Conservation (phyloP, 2,113 vertebrate genomes). For the Neomonachus schauinslandi region DNA sequence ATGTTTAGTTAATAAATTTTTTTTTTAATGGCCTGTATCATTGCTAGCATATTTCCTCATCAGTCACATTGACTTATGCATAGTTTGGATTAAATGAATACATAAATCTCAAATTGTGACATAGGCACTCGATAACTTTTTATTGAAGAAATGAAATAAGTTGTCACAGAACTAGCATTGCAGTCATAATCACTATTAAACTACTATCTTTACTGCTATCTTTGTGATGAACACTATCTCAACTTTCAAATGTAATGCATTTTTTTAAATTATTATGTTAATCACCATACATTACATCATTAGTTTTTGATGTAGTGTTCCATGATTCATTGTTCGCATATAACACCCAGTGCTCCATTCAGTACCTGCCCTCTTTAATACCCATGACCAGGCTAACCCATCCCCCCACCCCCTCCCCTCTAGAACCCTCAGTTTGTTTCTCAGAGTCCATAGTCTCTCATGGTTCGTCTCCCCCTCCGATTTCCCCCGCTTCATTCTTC, state of each 20-base stretch:
- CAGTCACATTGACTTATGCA: background rate
- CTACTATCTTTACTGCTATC: background rate
- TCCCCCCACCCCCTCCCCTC: too few species aligned
- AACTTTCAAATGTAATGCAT: background rate
- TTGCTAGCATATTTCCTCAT: background rate
- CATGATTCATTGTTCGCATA: too few species aligned
- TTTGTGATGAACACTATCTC: background rate
- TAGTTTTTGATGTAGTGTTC: too few species aligned
- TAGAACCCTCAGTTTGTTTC: too few species aligned
- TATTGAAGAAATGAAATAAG: background rate
- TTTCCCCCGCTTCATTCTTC: too few species aligned
- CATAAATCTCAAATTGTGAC: background rate
- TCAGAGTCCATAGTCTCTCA: too few species aligned
- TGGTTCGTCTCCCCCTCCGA: too few species aligned
- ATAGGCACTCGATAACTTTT: background rate
- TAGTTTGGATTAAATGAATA: background rate
- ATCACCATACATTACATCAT: too few species aligned
- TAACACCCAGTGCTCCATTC: too few species aligned
- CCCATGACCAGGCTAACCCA: too few species aligned
- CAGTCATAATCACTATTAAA: background rate
- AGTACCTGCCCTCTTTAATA: too few species aligned
- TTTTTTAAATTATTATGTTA: background rate
- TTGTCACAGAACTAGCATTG: background rate
- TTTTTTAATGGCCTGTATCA: background rate
- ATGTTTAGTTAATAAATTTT: background rate